phyloP scores from a whole-genome alignment of 2,113 vertebrate genomes.

The Choloepus hoffmanni region DNA sequence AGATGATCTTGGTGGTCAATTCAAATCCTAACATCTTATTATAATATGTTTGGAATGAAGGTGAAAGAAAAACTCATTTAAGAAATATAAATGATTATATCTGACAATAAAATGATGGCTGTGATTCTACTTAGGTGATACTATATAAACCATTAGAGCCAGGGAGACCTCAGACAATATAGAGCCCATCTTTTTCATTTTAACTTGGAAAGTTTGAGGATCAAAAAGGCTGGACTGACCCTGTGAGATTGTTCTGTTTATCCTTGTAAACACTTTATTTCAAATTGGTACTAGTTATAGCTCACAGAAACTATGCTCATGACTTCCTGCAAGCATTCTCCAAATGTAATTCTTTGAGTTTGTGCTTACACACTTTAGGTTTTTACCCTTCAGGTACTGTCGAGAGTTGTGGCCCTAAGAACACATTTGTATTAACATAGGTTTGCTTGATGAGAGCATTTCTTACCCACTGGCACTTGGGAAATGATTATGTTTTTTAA shows the following conservation, averaged over 20 bases:
- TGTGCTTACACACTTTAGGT: neutral
- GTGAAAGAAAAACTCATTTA: neutral
- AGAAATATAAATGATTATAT: neutral
- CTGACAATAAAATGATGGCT: neutral
- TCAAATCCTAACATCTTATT: neutral
- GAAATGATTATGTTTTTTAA: slow-evolving; percentile 51
- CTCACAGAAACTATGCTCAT: neutral
- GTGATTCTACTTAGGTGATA: neutral
- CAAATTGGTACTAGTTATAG: neutral
- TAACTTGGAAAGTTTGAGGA: neutral
- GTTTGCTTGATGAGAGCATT: neutral
- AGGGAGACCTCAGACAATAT: neutral
- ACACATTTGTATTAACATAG: neutral
- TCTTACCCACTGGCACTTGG: neutral
- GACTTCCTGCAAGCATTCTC: neutral
- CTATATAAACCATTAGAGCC: neutral
- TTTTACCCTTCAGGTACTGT: neutral
- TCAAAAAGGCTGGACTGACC: neutral
- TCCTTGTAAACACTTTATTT: neutral
- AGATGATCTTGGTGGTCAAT: neutral
- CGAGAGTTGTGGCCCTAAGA: neutral
- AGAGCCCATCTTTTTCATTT: neutral
- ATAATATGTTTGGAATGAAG: slow-evolving; percentile 10
- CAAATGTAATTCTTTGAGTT: neutral
- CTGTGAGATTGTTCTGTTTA: neutral